A percentile compares a stretch with the other conserved stretches of the same genome.
These are phyloP conservation scores for Schizothorax lantsangensis DNA, from an alignment of 2,797 vertebrate species.

Conservation along the genomic window DNA sequence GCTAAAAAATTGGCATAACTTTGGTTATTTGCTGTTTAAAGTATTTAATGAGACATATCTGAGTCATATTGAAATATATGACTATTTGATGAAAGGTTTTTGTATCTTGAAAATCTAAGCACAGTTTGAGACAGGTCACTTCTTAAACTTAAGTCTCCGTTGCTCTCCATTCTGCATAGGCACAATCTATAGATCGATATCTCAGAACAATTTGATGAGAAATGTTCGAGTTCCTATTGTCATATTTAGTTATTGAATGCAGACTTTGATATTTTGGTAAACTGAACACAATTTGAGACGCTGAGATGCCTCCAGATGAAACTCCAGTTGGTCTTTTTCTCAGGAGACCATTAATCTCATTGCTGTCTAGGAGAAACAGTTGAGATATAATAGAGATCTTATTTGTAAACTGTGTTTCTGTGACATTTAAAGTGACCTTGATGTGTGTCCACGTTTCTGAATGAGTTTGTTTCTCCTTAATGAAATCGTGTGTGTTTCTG, in stretches of 20 bases:
- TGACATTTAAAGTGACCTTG: slow-evolving; percentile 65
- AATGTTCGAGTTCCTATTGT: not conserved
- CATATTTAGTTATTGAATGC: not conserved
- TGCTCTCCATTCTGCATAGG: not conserved
- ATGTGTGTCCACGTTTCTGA: slow-evolving; percentile 66
- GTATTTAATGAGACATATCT: not conserved
- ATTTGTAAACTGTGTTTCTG: slow-evolving; percentile 13
- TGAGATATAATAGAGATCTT: not conserved
- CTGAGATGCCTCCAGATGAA: not conserved
- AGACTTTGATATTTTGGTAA: not conserved
- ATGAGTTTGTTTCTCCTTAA: slow-evolving; percentile 64
- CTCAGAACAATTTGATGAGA: not conserved
- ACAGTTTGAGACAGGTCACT: not conserved
- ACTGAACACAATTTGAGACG: not conserved
- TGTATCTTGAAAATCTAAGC: not conserved
- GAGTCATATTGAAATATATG: not conserved
- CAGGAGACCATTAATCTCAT: not conserved
- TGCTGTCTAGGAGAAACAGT: not conserved
- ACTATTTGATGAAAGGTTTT: not conserved
- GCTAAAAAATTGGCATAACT: not conserved
- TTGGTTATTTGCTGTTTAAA: not conserved
- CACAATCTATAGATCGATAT: not conserved
- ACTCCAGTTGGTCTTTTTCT: not conserved
- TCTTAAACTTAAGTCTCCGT: not conserved
- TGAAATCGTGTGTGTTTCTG: slow-evolving; percentile 70